Evolutionary conservation across 2,888 invertebrate genomes (phyloP), one percentile per base, ranked within the genome.

Genomic region (Lasioglossum figueresi): DNA sequence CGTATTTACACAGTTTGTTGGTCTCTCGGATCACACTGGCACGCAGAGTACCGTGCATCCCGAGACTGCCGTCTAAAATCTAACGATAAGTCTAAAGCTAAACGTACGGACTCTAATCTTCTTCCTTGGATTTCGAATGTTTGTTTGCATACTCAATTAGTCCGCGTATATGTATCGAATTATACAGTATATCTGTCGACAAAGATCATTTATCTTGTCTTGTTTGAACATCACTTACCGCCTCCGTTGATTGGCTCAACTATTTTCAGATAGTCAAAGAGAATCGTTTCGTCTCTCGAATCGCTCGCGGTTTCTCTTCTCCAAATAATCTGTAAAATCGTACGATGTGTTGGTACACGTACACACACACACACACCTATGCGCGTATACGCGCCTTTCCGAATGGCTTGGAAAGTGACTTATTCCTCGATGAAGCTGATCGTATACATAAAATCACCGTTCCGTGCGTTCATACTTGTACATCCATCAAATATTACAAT

Each of bases 401-500:
- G 23, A 43, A 82, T 23, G n/a, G 4, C 19, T n/a, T 12, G n/a
- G n/a, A n/a, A 34, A n/a, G 48, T 1, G 45, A 16, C 45, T 45
- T 45, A 45, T 16, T 45, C 45, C 45, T 45, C 40, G n/a, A 31
- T 27, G 6, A 75, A 56, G n/a, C 27, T 66, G 66, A 16, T 16
- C 56, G 48, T 34, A 37, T n/a, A n/a, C 56, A 4, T 14, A 48
- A 31, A 19, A 31, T 71, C 34, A 2, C 19, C 14, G 37, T 23
- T 34, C 1, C 34, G 34, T 6, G 31, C 63, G 63, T 19, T 19
- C 34, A 19, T 34, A 66, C 66, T n/a, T 23, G 19, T 34, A 45
- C 66, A 37, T 63, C 43, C 45, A 40, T 59, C 37, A 68, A 68
- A 80, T 71, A 79, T 45, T 45, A 16, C 27, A 48, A 68, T 37